These are phyloP conservation scores for Steinernema scapterisci DNA, from an alignment of 2,888 invertebrate species.

Conservation along the genomic window DNA sequence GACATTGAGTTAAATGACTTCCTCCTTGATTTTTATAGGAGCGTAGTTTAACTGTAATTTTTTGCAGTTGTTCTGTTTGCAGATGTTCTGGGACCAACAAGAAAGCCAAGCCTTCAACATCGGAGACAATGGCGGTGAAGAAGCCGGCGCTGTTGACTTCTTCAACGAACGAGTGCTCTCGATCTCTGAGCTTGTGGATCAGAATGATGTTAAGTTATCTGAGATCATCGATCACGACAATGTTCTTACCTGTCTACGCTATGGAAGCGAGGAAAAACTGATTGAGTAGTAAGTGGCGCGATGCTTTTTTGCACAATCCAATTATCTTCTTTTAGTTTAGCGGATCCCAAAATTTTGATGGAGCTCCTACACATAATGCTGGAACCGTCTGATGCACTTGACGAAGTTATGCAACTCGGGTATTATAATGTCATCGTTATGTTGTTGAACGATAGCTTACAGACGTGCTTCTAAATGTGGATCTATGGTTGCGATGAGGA, in stretches of 20 bases:
- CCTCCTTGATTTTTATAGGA: no score
- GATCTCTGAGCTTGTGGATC: neutral
- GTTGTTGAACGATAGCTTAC: neutral
- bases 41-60: no score
- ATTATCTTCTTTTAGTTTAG: neutral
- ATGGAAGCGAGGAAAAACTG: neutral
- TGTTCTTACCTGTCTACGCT: neutral
- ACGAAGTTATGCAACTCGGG: neutral
- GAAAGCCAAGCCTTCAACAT: neutral
- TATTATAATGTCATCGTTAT: neutral
- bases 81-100: slow-evolving; percentile 25
- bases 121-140: neutral
- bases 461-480: slow-evolving; percentile 4
- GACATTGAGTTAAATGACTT: no score
- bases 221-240: slow-evolving; percentile 4
- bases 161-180: neutral
- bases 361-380: neutral
- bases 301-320: neutral
- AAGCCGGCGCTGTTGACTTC: neutral
- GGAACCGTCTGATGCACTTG: neutral
- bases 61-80: no score
- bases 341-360: neutral
- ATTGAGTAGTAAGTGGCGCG: slow-evolving; percentile 2
- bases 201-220: neutral
- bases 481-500: neutral